Base-by-base conservation (phyloP, 2,797 vertebrate species). In the Phrynocephalus forsythii region DNA sequence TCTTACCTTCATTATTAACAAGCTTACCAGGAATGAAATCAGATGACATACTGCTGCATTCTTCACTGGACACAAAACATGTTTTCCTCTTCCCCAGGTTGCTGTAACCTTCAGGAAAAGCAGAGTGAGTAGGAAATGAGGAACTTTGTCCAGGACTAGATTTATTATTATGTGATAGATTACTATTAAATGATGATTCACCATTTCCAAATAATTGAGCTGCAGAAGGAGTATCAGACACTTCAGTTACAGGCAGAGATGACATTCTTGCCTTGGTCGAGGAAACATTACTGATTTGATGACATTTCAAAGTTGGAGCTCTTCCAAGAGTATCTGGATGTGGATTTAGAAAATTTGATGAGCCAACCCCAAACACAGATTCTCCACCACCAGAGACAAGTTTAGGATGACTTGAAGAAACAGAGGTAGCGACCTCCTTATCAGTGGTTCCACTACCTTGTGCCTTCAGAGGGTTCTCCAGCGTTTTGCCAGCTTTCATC, bases 51-150 rank as follows among this genome's bases (percentile, higher is more conserved):
- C 89, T 90, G 60, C 79, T 95, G 87, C 89, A 91, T 81, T 92
- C 94, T 56, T 97, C 95, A 82, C 76, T 87, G n/a, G 96, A 68
- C 84, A 80, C 16, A 82, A 73, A 38, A 82, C 44, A 81, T 66
- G 13, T 50, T 94, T 98, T 98, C 86, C 97, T 96, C 94, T 98
- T 98, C 0, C 91, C 93, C 38, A 95, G 87, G 93, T 96, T 97
- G 68, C 92, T 16, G 8, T 94, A 96, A 85, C 91, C 95, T 4
- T 94, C 85, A 89, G 96, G 95, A 75, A 91, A 79, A 87, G 85
- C 52, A 24, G 97, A 90, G 87, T 96, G 97, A 87, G 60, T 81
- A 76, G 93, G 95, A 66, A 94, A 93, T 79, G 91, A 85, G 24
- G 72, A 66, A 78, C 86, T 94, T 26, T 90, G 92, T n/a, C 93